phyloP scores from a whole-genome alignment of 2,113 vertebrate genomes.

The Phyllostomus hastatus region DNA sequence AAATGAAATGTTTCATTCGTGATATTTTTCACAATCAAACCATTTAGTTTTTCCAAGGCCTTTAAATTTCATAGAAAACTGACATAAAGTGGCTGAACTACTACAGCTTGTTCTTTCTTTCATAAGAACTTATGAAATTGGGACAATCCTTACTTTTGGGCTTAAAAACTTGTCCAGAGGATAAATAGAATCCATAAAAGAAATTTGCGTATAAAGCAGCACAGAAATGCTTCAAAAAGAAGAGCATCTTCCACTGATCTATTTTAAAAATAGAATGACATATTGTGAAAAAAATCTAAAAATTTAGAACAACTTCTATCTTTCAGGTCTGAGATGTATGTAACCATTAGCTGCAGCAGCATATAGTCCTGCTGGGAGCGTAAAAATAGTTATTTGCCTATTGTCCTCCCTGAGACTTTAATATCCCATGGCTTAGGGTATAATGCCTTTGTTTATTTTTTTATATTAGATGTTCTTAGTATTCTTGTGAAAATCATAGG shows the following conservation, averaged over 20 bases:
- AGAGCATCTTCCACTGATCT: constrained; percentile 56
- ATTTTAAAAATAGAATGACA: constrained; percentile 60
- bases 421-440: constrained; percentile 18
- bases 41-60: not conserved
- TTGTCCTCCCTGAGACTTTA: constrained; percentile 42
- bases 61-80: constrained; percentile 56
- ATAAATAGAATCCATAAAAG: constrained; percentile 53
- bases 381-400: constrained; percentile 74
- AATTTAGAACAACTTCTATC: constrained; percentile 18
- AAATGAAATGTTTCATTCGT: not conserved
- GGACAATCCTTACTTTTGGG: constrained; percentile 52
- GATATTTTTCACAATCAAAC: constrained; percentile 15
- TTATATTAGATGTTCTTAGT: constrained; percentile 9
- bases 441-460: constrained; percentile 30
- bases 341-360: constrained; percentile 28
- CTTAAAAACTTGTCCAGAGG: constrained; percentile 36
- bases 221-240: constrained; percentile 55
- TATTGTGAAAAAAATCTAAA: constrained; percentile 48
- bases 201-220: constrained; percentile 59
- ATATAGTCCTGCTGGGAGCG: constrained; percentile 33
- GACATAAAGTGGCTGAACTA: not conserved
- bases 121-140: constrained; percentile 48
- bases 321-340: not conserved
- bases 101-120: constrained; percentile 34
- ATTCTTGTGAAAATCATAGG: not conserved